These are phyloP conservation scores for Eristalis intricaria DNA, from an alignment of 2,888 invertebrate species.

Conservation along the genomic window DNA sequence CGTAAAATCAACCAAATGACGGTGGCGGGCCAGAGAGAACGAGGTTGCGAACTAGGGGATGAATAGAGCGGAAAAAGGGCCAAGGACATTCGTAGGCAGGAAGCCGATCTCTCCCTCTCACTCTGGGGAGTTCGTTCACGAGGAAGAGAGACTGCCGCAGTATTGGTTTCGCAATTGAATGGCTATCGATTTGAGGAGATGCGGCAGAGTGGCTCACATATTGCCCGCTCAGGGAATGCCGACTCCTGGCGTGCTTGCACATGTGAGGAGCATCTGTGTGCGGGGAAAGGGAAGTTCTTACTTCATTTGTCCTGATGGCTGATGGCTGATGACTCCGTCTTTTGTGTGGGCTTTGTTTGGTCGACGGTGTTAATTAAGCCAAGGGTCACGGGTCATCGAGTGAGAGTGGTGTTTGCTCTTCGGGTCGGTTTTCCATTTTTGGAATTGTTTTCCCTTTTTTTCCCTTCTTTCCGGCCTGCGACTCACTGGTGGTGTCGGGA, in stretches of 20 bases:
- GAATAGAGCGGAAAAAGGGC: slow-evolving; percentile 40
- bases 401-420: slow-evolving; percentile 14
- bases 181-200: slow-evolving; percentile 45
- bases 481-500: not conserved
- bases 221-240: not conserved
- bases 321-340: not conserved
- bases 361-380: slow-evolving; percentile 55
- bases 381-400: slow-evolving; percentile 54
- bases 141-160: slow-evolving; percentile 25
- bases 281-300: slow-evolving; percentile 12
- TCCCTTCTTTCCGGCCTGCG: not conserved
- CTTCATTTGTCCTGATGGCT: slow-evolving; percentile 43
- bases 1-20: slow-evolving; percentile 31
- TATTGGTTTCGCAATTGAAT: slow-evolving; percentile 57
- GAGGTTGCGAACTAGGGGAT: not conserved
- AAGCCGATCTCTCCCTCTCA: slow-evolving; percentile 11
- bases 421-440: slow-evolving; percentile 40
- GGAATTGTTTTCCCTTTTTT: slow-evolving; percentile 23
- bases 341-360: slow-evolving; percentile 7
- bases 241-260: slow-evolving; percentile 4
- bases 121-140: slow-evolving; percentile 29
- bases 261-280: slow-evolving; percentile 32
- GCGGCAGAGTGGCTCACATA: not conserved
- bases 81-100: slow-evolving; percentile 59
- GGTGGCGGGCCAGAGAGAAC: not conserved